A percentile compares a stretch with the other conserved stretches of the same genome.
phyloP scores from a whole-genome alignment of 2,888 invertebrate species.

The Napeogenes sylphis region DNA sequence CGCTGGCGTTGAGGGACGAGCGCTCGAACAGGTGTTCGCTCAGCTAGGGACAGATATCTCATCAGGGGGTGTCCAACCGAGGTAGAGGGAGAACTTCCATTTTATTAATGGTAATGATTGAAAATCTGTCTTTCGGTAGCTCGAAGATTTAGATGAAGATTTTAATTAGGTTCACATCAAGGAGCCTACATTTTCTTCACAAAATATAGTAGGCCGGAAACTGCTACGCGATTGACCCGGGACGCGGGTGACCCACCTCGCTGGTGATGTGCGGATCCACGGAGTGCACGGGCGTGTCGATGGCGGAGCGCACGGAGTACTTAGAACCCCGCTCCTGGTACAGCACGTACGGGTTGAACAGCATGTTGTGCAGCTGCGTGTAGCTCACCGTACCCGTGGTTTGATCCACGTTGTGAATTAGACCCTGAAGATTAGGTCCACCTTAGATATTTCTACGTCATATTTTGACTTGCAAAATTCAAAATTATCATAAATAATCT shows the following conservation, averaged over 20 bases:
- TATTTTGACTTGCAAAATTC: no score
- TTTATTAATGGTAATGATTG: no score
- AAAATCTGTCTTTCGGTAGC: conserved; percentile 8
- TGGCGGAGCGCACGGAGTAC: conserved; percentile 70
- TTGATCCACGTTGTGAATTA: conserved; percentile 83
- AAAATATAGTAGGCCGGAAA: no score
- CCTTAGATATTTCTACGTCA: no score
- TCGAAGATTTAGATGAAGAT: no score
- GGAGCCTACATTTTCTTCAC: no score
- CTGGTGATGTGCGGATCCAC: conserved; percentile 80
- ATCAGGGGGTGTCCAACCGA: not conserved
- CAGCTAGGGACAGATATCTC: conserved; percentile 61
- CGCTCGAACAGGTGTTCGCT: conserved; percentile 83
- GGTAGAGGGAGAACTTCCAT: no score
- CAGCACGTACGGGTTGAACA: conserved; percentile 87
- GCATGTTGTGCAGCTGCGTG: conserved; percentile 85
- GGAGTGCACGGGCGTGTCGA: conserved; percentile 79
- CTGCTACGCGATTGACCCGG: no score
- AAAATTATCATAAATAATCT: no score
- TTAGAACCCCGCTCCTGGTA: conserved; percentile 78
- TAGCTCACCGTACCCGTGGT: conserved; percentile 77
- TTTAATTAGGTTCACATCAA: no score
- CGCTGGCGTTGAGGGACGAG: conserved; percentile 33
- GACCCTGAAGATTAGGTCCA: conserved; percentile 67
- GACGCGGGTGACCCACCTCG: conserved; percentile 66